Percentiles rank a stretch among this genome's conserved stretches.
Conservation (phyloP, 92 coral and sea anemone genomes). For the Montipora capitata region DNA sequence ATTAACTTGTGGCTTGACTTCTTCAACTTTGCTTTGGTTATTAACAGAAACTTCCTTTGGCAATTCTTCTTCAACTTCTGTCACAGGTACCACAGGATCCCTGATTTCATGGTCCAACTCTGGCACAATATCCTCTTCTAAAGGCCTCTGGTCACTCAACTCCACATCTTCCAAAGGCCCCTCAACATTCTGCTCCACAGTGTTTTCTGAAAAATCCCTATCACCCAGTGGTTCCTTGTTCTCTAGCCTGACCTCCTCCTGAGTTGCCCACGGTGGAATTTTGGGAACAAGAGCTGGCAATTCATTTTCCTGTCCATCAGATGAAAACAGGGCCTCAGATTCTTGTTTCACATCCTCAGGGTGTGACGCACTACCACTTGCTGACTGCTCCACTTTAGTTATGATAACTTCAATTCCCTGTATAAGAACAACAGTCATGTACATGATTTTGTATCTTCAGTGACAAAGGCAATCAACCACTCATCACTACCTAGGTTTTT, state of each 20-base stretch:
- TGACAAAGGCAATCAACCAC: too few species aligned
- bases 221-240: background rate
- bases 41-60: background rate
- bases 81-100: constrained; percentile 11
- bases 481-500: too few species aligned
- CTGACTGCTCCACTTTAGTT: constrained; percentile 22
- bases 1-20: constrained; percentile 28
- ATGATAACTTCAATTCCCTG: constrained; percentile 60
- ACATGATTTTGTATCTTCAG: too few species aligned
- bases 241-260: background rate
- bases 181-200: too few species aligned
- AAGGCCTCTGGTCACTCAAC: background rate
- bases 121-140: constrained; percentile 2
- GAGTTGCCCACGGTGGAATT: constrained; percentile 25
- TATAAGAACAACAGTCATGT: background rate
- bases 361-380: background rate
- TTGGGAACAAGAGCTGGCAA: constrained; percentile 32
- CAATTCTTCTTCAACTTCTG: constrained; percentile 16
- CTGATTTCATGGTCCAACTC: constrained; percentile 21
- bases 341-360: constrained; percentile 12
- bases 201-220: too few species aligned
- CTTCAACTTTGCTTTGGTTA: constrained; percentile 10
- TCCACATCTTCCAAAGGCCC: too few species aligned
- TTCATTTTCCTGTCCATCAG: background rate
- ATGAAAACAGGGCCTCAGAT: background rate